Evolutionary conservation across 2,888 invertebrate species (phyloP).

Genomic region (Hirtodrosophila duncani): DNA sequence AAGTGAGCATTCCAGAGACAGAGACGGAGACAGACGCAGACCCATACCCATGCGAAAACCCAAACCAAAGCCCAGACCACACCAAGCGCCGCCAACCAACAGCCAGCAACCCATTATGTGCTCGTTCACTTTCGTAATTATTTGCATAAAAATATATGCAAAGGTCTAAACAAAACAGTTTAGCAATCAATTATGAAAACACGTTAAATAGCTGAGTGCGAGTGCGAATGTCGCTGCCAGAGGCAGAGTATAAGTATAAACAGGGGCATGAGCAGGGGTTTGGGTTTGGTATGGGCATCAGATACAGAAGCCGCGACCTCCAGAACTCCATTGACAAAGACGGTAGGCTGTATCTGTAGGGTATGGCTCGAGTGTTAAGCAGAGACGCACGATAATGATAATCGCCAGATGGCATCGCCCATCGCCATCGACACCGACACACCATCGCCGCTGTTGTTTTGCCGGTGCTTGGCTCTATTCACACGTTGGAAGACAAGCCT

Average conservation of each 20-base stretch:
- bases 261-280: constrained; percentile 7
- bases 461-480: constrained; percentile 31
- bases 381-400: constrained; percentile 26
- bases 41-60: neutral
- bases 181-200: constrained; percentile 73
- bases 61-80: constrained; percentile 15
- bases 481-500: constrained; percentile 19
- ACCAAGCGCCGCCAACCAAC: neutral
- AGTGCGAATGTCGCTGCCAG: constrained; percentile 50
- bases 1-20: constrained; percentile 38
- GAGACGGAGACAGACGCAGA: neutral
- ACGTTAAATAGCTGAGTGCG: constrained; percentile 70
- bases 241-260: neutral
- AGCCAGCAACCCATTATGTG: constrained; percentile 50
- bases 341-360: no score
- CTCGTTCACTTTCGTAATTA: constrained; percentile 63
- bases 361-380: constrained; percentile 16
- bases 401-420: constrained; percentile 61
- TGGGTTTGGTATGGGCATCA: constrained; percentile 24
- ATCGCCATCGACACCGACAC: constrained; percentile 23
- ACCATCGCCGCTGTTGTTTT: neutral
- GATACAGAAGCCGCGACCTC: constrained; percentile 38
- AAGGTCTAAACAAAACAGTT: constrained; percentile 73
- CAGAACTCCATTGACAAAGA: constrained; percentile 26
- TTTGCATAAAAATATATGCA: constrained; percentile 71